Evolutionary conservation across 2,888 invertebrate genomes (phyloP), one percentile per base, ranked within the genome.

Genomic region (Gymnosoma rotundatum): DNA sequence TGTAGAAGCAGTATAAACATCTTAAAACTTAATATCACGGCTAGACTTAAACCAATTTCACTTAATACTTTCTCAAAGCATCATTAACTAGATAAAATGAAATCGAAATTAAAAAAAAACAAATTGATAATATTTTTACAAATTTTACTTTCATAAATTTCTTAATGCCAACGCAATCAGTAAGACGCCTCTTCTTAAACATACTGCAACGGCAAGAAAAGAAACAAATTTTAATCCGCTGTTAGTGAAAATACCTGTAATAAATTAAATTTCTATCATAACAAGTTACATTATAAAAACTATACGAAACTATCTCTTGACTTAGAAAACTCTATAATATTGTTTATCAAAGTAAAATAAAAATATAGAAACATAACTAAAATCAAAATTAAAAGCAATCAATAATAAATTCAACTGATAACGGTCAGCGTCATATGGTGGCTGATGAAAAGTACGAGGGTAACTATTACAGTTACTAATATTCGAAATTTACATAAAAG

Each of bases 221-320:
- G 38, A 7, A 2, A 14, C 2, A 10, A 50, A 9, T 50, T 73
- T 18, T 52, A 10, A 74, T 81, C 78, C 64, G 60, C 58, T 52
- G 58, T 75, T 60, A 78, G 60, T 72, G 21, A 78, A 74, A 74
- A 52, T 78, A 60, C 14, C 12, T 14, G 42, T 52, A 52, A 78
- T 84, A 81, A 84, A 84, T 84, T 81, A 70, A 81, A 81, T 74
- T 81, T 78, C 83, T 78, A 78, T 84, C 80, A 81, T 64, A 84
- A 81, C 78, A 74, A 78, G 84, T 84, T 80, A 81, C 60, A 67
- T 79, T 76, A 79, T 83, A 64, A 67, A 83, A 66, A 66, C 60
- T 66, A 72, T 75, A 79, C 18, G 72, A 81, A 76, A 48, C 48
- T 66, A 63, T 20, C 52, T 36, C n/a, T 45, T 14, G 66, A 52